Evolutionary conservation across 2,888 invertebrate species (phyloP).

Genomic region (Polyommatus iphigenia): DNA sequence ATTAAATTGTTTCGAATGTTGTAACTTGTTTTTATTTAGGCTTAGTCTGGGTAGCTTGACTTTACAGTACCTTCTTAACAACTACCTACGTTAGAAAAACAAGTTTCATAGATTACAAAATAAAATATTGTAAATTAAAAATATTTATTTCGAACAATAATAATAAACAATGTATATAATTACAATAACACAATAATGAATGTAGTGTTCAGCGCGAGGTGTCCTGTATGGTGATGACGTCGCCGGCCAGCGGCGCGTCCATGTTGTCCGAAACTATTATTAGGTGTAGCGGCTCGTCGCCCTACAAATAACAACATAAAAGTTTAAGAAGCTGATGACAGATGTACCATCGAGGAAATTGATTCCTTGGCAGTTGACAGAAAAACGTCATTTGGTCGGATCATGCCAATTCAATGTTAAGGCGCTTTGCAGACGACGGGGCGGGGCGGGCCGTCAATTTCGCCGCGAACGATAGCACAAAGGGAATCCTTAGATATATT

Average conservation of each 20-base stretch:
- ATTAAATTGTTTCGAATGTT: constrained; percentile 27
- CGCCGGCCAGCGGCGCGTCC: background rate
- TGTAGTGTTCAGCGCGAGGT: background rate
- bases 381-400: too few relatives aligned
- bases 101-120: background rate
- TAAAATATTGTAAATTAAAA: background rate
- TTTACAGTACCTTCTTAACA: too few relatives aligned
- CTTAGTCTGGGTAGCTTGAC: background rate
- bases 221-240: constrained; percentile 12
- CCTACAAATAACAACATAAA: background rate
- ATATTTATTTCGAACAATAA: constrained; percentile 6
- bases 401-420: too few relatives aligned
- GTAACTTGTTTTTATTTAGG: background rate
- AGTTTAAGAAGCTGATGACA: too few relatives aligned
- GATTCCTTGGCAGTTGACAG: too few relatives aligned
- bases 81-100: too few relatives aligned
- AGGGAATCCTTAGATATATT: too few relatives aligned
- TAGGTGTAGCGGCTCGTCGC: constrained; percentile 8
- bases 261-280: constrained; percentile 3
- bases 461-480: too few relatives aligned
- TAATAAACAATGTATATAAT: constrained; percentile 7
- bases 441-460: too few relatives aligned
- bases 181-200: background rate
- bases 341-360: too few relatives aligned
- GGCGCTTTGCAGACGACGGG: too few relatives aligned